phyloP scores from a whole-genome alignment of 2,113 vertebrate genomes.

The Burhinus oedicnemus region DNA sequence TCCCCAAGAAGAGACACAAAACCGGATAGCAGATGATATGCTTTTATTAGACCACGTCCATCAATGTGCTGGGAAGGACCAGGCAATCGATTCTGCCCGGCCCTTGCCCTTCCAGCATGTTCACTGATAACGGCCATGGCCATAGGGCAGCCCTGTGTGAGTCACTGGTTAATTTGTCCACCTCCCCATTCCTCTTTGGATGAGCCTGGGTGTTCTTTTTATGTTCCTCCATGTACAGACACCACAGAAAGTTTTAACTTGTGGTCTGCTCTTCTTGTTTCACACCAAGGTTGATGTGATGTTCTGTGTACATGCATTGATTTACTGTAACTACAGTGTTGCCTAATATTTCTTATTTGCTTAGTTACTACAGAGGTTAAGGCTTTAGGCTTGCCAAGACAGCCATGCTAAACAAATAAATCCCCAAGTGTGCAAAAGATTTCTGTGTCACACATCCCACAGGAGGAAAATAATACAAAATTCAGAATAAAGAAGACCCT shows the following conservation, averaged over 20 bases:
- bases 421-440: background rate
- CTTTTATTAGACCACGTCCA: background rate
- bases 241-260: background rate
- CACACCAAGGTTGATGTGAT: background rate
- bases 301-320: background rate
- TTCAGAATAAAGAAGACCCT: background rate
- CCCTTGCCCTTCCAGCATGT: background rate
- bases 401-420: background rate
- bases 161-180: background rate
- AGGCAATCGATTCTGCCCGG: background rate
- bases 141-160: background rate
- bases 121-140: background rate
- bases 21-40: background rate
- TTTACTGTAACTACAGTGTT: background rate
- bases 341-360: background rate
- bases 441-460: background rate
- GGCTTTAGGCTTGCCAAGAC: background rate
- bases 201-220: background rate
- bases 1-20: background rate
- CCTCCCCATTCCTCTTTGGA: background rate
- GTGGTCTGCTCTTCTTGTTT: background rate
- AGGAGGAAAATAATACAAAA: background rate
- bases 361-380: background rate
- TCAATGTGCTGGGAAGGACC: background rate
- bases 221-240: background rate